Evolutionary conservation across 2,113 vertebrate genomes (phyloP).

Genomic region (Plecturocebus donacophilus): DNA sequence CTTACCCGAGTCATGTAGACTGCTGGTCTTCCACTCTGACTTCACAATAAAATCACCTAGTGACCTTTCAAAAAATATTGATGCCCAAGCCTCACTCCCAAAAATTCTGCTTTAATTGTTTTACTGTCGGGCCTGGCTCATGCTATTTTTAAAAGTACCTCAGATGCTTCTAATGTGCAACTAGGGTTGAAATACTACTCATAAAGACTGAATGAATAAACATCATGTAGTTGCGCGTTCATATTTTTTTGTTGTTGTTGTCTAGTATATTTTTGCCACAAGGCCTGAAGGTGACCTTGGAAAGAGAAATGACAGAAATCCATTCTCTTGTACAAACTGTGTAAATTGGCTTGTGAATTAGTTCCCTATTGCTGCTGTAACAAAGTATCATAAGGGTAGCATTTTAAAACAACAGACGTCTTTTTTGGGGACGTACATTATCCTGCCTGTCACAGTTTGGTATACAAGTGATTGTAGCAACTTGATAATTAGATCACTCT

Average conservation of each 20-base stretch:
- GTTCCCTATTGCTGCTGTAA: neutral
- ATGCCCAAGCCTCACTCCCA: neutral
- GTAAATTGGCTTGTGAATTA: neutral
- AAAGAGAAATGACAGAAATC: constrained; percentile 3
- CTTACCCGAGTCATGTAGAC: neutral
- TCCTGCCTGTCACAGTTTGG: neutral
- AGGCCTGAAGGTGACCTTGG: neutral
- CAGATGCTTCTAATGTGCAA: neutral
- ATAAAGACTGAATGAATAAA: neutral
- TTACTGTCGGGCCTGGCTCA: neutral
- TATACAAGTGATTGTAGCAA: neutral
- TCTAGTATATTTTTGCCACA: neutral
- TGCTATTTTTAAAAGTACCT: neutral
- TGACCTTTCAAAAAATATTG: neutral
- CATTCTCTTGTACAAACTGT: neutral
- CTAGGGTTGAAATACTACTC: neutral
- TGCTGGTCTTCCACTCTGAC: neutral
- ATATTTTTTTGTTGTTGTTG: neutral
- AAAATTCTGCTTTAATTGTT: neutral
- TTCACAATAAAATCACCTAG: neutral
- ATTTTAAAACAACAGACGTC: neutral
- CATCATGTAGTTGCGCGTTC: neutral
- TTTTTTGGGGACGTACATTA: neutral
- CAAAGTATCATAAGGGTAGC: neutral
- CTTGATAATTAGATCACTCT: neutral